Base-by-base conservation (phyloP, 1,140 invertebrate genomes). In the Danaus plexippus region DNA sequence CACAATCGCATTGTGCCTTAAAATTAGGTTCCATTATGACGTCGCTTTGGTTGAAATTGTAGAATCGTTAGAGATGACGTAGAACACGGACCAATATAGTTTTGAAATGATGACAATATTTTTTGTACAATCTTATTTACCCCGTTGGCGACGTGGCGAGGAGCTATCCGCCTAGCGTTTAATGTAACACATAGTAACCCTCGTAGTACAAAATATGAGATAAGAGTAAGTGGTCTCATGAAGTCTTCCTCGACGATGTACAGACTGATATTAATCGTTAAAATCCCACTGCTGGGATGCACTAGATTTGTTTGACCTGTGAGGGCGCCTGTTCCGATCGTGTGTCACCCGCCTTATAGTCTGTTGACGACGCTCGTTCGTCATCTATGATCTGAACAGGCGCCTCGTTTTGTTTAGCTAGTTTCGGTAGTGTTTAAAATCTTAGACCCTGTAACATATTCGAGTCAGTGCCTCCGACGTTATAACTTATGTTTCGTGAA, bases 1-100 rank as follows among this genome's bases (percentile, higher is more conserved):
- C 82, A 85, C 80, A 81, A 79, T 64, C 58, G 55, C 71, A 64
- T 76, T 83, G 82, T 85, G 82, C 82, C 82, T 85, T 85, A 85
- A 63, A 43, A 61, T 69, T 72, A 79, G 66, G 57, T 71, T 73
- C 70, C 64, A 67, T 63, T 56, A 60, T 47, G 43, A 47, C 62
- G 52, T 71, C 66, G 64, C 64, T 76, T 71, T 53, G 54, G 60
- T 73, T 57, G 65, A 69, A 75, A 70, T 63, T 70, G 71, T 79
- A 79, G 76, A 54, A 67, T 59, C 49, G 54, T 64, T 67, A 57
- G 74, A 72, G 71, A 61, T 8, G 22, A 61, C 55, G 71, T 82
- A 82, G 79, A 69, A 69, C 63, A 78, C 69, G 81, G 81, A 85
- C 81, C 81, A 85, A 78, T 59, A 66, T 71, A 73, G 73, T 79